Evolutionary conservation across 2,797 vertebrate species (phyloP), one percentile per base, ranked within the genome.

Genomic region (Amazonetta brasiliensis): DNA sequence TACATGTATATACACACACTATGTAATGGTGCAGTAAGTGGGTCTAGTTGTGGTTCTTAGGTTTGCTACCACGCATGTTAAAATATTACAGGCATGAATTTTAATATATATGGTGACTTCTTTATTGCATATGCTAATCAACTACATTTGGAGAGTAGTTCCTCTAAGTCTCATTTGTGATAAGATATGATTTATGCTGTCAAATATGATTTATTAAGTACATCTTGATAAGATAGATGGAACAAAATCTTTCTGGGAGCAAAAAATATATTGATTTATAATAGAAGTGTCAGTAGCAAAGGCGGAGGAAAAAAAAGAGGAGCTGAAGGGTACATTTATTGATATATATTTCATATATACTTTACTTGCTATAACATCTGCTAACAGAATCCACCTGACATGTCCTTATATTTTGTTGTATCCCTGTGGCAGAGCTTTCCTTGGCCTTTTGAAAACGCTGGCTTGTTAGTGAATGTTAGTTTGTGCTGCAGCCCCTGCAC

Each of bases 131-230:
- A n/a, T 50, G 43, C 35, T 74, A 71, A 94, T 56, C 71, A 62
- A 33, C 30, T 67, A 17, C 26, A 7, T 79, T 75, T 91, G 60
- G 69, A 76, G n/a, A 64, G 72, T 50, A 83, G 75, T 89, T 95
- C 52, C 41, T 91, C 82, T 76, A 76, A 94, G 77, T 93, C 75
- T 63, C 72, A 77, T 89, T 83, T 89, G 41, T 92, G 64, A 55
- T 62, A 85, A 89, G 33, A 44, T 44, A 58, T 43, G 58, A 94
- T 96, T 93, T 93, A 69, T 88, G 43, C 66, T 95, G 68, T 67
- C 86, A 84, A 82, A 60, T 79, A 69, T 75, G 77, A 96, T 96
- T 96, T 96, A 92, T 94, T 82, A 79, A 87, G n/a, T 86, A 68
- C 25, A 7, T 48, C 14, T 93, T 95, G 37, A 92, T 92, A 73